A percentile compares a stretch with the other conserved stretches of the same genome.
phyloP scores from a whole-genome alignment of 2,797 vertebrate genomes.

The Phrynocephalus guinanensis region DNA sequence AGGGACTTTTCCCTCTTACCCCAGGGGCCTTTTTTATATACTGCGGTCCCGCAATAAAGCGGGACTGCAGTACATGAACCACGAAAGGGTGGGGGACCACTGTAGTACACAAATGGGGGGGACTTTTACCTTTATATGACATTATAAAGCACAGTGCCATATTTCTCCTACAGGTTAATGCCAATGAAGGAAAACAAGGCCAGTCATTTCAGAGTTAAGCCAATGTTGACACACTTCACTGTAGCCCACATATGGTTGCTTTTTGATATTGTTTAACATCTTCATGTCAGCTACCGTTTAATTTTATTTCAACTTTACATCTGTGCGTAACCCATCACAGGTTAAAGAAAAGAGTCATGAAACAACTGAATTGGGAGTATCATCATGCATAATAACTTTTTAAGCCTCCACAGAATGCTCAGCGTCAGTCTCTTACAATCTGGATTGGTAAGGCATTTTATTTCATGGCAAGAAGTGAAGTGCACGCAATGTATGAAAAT shows the following conservation, averaged over 20 bases:
- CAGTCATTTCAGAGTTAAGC: background rate
- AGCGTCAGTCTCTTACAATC: background rate
- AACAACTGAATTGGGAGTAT: background rate
- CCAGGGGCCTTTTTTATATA: no score
- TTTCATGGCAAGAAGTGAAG: constrained; percentile 18
- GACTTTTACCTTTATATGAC: no score
- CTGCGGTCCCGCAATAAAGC: no score
- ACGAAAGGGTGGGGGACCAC: no score
- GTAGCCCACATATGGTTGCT: background rate
- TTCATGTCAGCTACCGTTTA: background rate
- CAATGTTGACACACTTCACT: no score
- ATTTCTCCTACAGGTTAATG: background rate
- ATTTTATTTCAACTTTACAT: background rate
- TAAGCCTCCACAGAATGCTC: background rate
- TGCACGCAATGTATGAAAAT: background rate
- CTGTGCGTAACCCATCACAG: background rate
- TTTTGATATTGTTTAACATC: background rate
- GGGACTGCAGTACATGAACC: no score
- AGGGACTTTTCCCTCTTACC: no score
- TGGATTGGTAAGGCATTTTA: background rate
- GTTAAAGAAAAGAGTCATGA: constrained; percentile 9
- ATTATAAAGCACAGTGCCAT: background rate
- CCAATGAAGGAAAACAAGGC: background rate
- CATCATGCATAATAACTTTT: background rate
- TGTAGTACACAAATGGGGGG: no score